Conservation (phyloP, 2,797 vertebrate species). For the Epinephelus awoara region DNA sequence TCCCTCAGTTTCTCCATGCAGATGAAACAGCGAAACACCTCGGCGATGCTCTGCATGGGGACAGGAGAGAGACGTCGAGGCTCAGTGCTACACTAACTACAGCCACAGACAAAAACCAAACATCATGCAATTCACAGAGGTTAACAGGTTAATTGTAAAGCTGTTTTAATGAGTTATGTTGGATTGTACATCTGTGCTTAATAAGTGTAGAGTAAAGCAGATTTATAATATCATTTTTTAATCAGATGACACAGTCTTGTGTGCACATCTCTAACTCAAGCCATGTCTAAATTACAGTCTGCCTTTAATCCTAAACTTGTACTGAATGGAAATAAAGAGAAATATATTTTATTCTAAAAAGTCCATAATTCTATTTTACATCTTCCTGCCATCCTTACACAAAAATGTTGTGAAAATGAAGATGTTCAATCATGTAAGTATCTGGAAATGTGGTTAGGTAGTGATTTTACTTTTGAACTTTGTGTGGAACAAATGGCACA, state of each 20-base stretch:
- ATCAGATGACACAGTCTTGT: not conserved
- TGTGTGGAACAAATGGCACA: not conserved
- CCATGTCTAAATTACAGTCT: not conserved
- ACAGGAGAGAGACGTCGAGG: not conserved
- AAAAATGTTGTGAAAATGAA: too few species aligned
- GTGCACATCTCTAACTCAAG: not conserved
- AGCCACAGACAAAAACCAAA: not conserved
- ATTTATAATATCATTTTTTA: not conserved
- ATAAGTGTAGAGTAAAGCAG: not conserved
- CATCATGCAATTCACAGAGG: not conserved
- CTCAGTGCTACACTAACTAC: not conserved
- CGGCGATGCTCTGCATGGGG: constrained; percentile 93
- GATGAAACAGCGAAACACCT: constrained; percentile 99
- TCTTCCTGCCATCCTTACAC: not conserved
- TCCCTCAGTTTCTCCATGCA: constrained; percentile 99
- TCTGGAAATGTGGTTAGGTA: not conserved
- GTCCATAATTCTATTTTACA: too few species aligned
- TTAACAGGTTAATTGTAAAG: not conserved
- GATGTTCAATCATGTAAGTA: not conserved
- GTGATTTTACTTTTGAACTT: not conserved
- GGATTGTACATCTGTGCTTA: not conserved
- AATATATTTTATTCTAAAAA: not conserved
- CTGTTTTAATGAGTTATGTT: not conserved
- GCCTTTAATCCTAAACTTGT: not conserved
- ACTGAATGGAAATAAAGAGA: not conserved